Evolutionary conservation across 1,140 invertebrate species (phyloP).

Genomic region (Berghia stephanieae): DNA sequence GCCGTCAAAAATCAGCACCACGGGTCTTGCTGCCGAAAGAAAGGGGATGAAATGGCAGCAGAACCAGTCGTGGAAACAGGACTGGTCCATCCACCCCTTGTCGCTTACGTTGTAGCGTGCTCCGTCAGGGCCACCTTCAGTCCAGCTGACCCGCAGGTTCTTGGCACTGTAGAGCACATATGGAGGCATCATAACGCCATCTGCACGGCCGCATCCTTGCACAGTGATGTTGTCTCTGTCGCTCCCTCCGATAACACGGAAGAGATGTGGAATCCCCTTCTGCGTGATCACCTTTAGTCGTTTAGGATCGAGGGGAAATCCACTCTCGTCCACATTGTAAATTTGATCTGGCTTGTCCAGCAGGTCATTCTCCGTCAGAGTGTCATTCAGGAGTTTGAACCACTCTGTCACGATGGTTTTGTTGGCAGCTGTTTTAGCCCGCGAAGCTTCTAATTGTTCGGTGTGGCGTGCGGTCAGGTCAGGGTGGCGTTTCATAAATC

Average conservation of each 20-base stretch:
- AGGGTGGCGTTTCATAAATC: too few relatives aligned
- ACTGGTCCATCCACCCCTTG: slow-evolving; percentile 9
- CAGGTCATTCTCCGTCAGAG: neutral
- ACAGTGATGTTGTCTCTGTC: neutral
- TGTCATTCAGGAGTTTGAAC: too few relatives aligned
- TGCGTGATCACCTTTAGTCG: neutral
- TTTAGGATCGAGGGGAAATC: neutral
- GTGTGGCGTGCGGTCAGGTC: too few relatives aligned
- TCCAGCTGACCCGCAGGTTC: neutral
- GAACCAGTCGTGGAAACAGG: too few relatives aligned
- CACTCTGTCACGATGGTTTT: too few relatives aligned
- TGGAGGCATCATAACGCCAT: neutral
- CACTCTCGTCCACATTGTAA: slow-evolving; percentile 4
- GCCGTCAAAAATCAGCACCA: too few relatives aligned
- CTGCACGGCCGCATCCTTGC: neutral
- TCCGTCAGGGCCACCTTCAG: neutral
- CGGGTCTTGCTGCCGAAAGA: too few relatives aligned
- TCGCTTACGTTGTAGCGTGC: neutral
- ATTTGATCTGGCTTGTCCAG: neutral
- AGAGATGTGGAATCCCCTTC: too few relatives aligned
- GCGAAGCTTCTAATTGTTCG: too few relatives aligned
- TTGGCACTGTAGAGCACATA: neutral
- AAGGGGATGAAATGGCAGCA: too few relatives aligned
- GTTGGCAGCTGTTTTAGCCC: too few relatives aligned
- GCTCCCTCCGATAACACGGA: too few relatives aligned